A percentile compares a stretch with the other conserved stretches of the same genome.
Conservation (phyloP, 2,888 invertebrate species). For the Cosmopolites sordidus region DNA sequence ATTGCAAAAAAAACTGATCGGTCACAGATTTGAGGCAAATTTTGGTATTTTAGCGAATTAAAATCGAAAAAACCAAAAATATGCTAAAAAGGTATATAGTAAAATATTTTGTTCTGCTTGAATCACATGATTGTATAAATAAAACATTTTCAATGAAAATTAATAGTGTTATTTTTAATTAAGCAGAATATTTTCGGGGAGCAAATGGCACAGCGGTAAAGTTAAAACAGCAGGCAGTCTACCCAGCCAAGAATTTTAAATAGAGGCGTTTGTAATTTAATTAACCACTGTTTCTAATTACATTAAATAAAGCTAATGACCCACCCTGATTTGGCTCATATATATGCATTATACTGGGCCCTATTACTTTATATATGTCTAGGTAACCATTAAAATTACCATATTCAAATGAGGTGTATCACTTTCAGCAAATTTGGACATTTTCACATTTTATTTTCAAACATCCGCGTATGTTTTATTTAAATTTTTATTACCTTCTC, state of each 20-base stretch:
- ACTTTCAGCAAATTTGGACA: neutral
- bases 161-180: no score
- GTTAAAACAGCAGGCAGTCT: constrained; percentile 1
- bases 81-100: no score
- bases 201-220: no score
- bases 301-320: constrained; percentile 12
- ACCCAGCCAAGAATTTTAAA: neutral
- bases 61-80: no score
- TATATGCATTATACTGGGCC: constrained; percentile 1
- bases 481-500: no score
- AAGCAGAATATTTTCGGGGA: no score
- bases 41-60: no score
- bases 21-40: no score
- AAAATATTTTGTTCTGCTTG: no score
- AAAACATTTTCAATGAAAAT: no score
- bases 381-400: neutral
- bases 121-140: no score
- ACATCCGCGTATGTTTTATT: neutral
- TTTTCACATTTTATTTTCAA: neutral
- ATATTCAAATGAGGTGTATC: constrained; percentile 1
- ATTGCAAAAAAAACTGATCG: no score
- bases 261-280: constrained; percentile 1
- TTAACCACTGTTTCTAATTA: constrained; percentile 1
- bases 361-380: constrained; percentile 1
- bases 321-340: constrained; percentile 18